Evolutionary conservation across 64 coral and sea anemone species (phyloP), one percentile per base, ranked within the genome.

Genomic region (Actinia tenebrosa): DNA sequence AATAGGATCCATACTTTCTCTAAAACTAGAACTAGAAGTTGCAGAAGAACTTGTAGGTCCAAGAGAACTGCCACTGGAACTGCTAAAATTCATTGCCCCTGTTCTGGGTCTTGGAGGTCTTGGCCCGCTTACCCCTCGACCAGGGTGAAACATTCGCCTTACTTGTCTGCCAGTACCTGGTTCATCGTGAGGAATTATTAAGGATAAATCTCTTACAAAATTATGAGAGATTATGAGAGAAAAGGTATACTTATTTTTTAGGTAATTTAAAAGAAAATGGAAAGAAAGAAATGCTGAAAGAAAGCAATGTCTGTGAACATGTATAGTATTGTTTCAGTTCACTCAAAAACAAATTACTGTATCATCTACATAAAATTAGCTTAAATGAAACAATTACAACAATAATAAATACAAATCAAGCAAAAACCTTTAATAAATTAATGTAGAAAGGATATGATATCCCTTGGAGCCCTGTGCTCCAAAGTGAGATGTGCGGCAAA

Each of bases 1-100:
- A 87, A 98, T 94, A 15, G 95, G 95, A 53, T 98, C 95, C 92
- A 98, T 98, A 61, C 92, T 98, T 66, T 98, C 95, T 61, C 95
- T 77, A 53, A 78, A 87, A 46, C 82, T 89, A 52, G 88, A 87
- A 47, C 93, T 72, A 30, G 90, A 91, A 1, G 96, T 91, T 11
- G 88, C 79, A 0, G 92, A 92, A n/a, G 89, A 79, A 16, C 91
- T 56, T 1, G 90, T 84, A 16, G 92, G 64, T 85, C 55, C 60
- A 71, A 79, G 60, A 53, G 80, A 62, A 86, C 88, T 82, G 25
- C 86, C 75, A 7, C 84, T 84, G 43, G 92, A 98, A 69, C 90
- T 95, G 42, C 91, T 92, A 62, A 95, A 99, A 83, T 92, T 89
- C 93, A 95, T 94, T 78, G 91, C 91, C 1, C 87, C 80, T 83